Conservation (phyloP, 2,888 invertebrate species). For the Neocrepidodera transversa region DNA sequence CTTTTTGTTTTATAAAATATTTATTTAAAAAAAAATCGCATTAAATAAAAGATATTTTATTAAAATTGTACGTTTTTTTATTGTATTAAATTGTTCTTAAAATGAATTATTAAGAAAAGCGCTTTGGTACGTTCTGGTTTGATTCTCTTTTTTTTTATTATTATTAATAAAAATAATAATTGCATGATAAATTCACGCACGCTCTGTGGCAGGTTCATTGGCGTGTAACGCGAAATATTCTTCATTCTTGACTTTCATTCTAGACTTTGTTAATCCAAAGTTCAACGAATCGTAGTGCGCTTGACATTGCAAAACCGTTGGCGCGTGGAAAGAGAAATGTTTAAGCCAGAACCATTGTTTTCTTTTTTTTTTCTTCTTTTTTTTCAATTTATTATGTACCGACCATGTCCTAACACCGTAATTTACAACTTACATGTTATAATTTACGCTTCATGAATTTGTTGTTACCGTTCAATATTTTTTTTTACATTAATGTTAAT, state of each 20-base stretch:
- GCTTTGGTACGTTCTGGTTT: too few relatives aligned
- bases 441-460: neutral
- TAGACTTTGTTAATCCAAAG: slow-evolving; percentile 34
- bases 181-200: neutral
- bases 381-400: neutral
- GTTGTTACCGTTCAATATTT: too few relatives aligned
- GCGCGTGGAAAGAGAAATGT: slow-evolving; percentile 37
- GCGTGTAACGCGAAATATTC: slow-evolving; percentile 35
- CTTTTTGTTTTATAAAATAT: too few relatives aligned
- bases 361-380: slow-evolving; percentile 6
- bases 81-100: too few relatives aligned
- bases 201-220: slow-evolving; percentile 28
- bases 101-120: too few relatives aligned
- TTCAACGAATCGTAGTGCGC: slow-evolving; percentile 40
- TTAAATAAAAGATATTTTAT: too few relatives aligned
- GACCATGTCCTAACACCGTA: neutral
- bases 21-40: too few relatives aligned
- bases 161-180: too few relatives aligned
- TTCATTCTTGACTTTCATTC: slow-evolving; percentile 41
- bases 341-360: slow-evolving; percentile 17
- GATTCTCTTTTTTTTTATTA: too few relatives aligned
- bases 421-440: neutral
- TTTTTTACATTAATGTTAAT: too few relatives aligned
- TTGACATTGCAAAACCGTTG: slow-evolving; percentile 39
- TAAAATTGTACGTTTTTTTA: too few relatives aligned